These are phyloP conservation scores for Drosophila sordidapex DNA, from an alignment of 2,888 invertebrate genomes.

Conservation along the genomic window DNA sequence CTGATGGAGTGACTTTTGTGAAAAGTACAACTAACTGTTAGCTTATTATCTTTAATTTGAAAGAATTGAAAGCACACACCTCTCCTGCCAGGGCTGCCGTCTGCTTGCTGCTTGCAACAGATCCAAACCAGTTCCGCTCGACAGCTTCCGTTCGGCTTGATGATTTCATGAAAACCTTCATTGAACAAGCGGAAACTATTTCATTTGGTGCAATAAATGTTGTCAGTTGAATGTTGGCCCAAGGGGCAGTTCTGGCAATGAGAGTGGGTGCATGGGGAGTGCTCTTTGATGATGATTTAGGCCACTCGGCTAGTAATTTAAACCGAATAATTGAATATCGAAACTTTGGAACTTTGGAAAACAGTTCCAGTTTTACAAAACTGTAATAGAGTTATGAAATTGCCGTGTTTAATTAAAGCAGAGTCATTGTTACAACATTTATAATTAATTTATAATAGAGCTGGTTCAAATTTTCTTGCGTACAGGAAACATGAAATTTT, in stretches of 20 bases:
- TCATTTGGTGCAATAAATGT: constrained; percentile 70
- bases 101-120: constrained; percentile 56
- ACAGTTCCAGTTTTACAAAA: background rate
- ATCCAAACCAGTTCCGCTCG: constrained; percentile 73
- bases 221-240: constrained; percentile 47
- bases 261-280: constrained; percentile 6
- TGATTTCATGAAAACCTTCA: constrained; percentile 81
- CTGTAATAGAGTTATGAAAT: background rate
- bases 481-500: background rate
- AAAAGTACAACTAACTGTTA: background rate
- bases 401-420: background rate
- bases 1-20: constrained; percentile 49
- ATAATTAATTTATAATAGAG: background rate
- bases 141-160: constrained; percentile 80
- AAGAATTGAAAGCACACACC: constrained; percentile 29
- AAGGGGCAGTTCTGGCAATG: background rate
- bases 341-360: constrained; percentile 6
- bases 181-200: constrained; percentile 79
- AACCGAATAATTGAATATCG: constrained; percentile 36
- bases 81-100: constrained; percentile 22
- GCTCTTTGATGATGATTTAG: constrained; percentile 63
- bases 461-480: constrained; percentile 6
- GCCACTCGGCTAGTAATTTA: constrained; percentile 49
- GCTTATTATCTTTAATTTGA: constrained; percentile 38
- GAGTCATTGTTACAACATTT: background rate